Conservation (phyloP, 2,113 vertebrate species). For the Hippocampus guttulatus region DNA sequence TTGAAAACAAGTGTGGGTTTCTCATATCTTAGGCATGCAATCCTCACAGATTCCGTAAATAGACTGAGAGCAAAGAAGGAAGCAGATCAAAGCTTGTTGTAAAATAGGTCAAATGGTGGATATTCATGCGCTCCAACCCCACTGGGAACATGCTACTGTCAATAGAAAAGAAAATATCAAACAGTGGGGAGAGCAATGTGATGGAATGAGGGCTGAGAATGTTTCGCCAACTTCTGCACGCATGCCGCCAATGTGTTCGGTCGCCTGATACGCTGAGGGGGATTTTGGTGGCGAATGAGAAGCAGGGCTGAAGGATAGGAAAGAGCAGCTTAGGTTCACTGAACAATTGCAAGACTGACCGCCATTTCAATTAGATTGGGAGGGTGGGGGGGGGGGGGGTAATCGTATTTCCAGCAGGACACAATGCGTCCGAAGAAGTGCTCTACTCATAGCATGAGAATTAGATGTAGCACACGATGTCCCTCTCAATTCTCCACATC, state of each 20-base stretch:
- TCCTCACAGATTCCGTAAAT: conserved; percentile 37
- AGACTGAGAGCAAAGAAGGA: conserved; percentile 44
- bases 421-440: conserved; percentile 1
- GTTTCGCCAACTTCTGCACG: conserved; percentile 2
- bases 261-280: conserved; percentile 23
- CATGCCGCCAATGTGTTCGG: conserved; percentile 19
- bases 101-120: conserved; percentile 54
- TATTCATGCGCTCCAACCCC: conserved; percentile 33
- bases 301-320: conserved; percentile 26
- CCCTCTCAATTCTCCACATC: conserved; percentile 25
- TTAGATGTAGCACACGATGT: conserved; percentile 15
- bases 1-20: conserved; percentile 44
- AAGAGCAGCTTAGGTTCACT: conserved; percentile 29
- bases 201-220: conserved; percentile 7
- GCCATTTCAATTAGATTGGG: conserved; percentile 33
- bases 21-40: conserved; percentile 43
- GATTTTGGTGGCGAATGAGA: conserved; percentile 35
- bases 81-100: conserved; percentile 38
- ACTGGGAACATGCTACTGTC: conserved; percentile 12
- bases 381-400: neutral
- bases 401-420: conserved; percentile 32
- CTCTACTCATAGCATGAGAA: conserved; percentile 33
- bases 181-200: conserved; percentile 12
- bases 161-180: conserved; percentile 8
- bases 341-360: conserved; percentile 36